Evolutionary conservation across 30 jellyfish, hydroid and myxozoan genomes (phyloP).

Genomic region (Clytia hemisphaerica): DNA sequence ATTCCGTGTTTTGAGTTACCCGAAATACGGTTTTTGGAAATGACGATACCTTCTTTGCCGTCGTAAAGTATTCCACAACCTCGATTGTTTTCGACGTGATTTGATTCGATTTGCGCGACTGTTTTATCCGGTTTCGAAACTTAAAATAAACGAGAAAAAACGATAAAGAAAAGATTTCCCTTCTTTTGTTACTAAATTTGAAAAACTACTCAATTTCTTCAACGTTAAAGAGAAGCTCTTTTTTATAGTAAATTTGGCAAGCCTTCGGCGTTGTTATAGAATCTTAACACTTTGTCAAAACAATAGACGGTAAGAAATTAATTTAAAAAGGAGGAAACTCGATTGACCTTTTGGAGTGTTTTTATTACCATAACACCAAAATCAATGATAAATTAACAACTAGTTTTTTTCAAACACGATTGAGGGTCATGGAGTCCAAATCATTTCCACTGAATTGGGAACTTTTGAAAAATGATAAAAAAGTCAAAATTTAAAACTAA

Average conservation of each 20-base stretch:
- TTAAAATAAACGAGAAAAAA: neutral
- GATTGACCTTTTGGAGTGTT: too few species aligned
- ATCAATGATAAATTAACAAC: neutral
- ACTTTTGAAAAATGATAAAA: too few species aligned
- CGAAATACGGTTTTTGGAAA: conserved; percentile 53
- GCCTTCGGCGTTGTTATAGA: too few species aligned
- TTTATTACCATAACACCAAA: neutral
- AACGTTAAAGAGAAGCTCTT: neutral
- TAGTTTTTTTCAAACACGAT: too few species aligned
- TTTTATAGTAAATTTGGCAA: neutral
- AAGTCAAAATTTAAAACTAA: too few species aligned
- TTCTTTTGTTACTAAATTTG: too few species aligned
- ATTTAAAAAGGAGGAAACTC: too few species aligned
- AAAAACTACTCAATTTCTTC: neutral
- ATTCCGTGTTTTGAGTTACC: conserved; percentile 59
- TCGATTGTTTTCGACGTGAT: conserved; percentile 47
- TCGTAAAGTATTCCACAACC: conserved; percentile 72
- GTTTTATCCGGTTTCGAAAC: conserved; percentile 77
- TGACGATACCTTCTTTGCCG: conserved; percentile 85
- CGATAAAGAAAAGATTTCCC: neutral
- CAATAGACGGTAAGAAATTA: too few species aligned
- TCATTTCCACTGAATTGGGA: too few species aligned
- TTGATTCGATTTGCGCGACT: conserved; percentile 71
- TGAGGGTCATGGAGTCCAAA: too few species aligned
- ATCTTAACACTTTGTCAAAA: too few species aligned